Percentiles rank a stretch among this genome's conserved stretches.
phyloP scores from a whole-genome alignment of 2,797 vertebrate genomes.

The Lates japonicus region DNA sequence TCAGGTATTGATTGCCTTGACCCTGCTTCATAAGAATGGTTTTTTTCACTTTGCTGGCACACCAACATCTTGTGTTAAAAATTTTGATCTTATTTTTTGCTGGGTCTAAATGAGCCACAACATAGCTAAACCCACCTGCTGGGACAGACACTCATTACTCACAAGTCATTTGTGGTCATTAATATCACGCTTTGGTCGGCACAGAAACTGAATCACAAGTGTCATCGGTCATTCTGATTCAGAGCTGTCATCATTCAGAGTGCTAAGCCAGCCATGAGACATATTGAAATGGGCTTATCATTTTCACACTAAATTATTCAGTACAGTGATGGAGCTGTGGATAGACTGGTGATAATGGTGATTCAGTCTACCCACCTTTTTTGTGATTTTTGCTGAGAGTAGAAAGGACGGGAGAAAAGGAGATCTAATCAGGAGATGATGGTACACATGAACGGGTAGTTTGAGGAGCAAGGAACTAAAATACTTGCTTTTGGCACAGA shows the following conservation, averaged over 20 bases:
- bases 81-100: neutral
- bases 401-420: neutral
- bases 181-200: constrained; percentile 5
- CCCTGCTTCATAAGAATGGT: neutral
- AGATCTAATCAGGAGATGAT: constrained; percentile 14
- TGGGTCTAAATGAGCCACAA: neutral
- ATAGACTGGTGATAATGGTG: constrained; percentile 50
- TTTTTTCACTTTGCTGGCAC: neutral
- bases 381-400: constrained; percentile 40
- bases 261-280: constrained; percentile 23
- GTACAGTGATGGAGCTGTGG: constrained; percentile 40
- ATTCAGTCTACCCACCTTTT: constrained; percentile 43
- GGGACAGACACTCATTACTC: constrained; percentile 13
- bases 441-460: constrained; percentile 6
- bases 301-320: constrained; percentile 72
- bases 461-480: constrained; percentile 15
- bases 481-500: neutral
- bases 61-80: constrained; percentile 1
- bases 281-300: constrained; percentile 47
- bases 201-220: constrained; percentile 40
- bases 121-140: neutral
- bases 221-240: constrained; percentile 45
- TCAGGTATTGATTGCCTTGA: neutral
- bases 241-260: constrained; percentile 36
- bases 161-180: constrained; percentile 13